Evolutionary conservation across 1,140 invertebrate species (phyloP), one percentile per base, ranked within the genome.

Genomic region (Apocrypta bakeri): DNA sequence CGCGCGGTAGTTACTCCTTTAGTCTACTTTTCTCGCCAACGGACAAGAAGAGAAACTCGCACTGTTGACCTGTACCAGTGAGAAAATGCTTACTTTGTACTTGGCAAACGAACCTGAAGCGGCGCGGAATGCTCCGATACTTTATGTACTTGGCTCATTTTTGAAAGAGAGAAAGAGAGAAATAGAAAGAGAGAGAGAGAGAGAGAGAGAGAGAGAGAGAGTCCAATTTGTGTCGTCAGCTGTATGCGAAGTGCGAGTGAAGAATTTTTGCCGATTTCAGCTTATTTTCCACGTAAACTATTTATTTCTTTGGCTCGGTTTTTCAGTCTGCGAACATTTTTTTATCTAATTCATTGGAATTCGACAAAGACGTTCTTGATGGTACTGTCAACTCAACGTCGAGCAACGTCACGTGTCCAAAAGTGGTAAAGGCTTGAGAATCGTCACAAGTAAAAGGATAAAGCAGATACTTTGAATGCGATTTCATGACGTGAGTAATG

Each of bases 401-500:
- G n/a, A n/a, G n/a, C n/a, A n/a, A n/a, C n/a, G n/a, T n/a, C n/a
- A n/a, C n/a, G n/a, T n/a, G n/a, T n/a, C n/a, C n/a, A n/a, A n/a
- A n/a, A n/a, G n/a, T n/a, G n/a, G n/a, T n/a, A n/a, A n/a, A n/a
- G 48, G 25, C 56, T 61, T 74, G 42, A 33, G 31, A 63, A 63
- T 31, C n/a, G n/a, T n/a, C 37, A 14, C 71, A 21, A 12, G 21
- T 24, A 37, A 37, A 71, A n/a, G n/a, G n/a, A 25, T 24, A 33
- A 79, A 66, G 40, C 42, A 11, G 24, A 42, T 24, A 61, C 73
- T 29, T 42, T n/a, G 17, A 61, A 79, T 72, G 78, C 66, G 61
- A 1, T 42, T 64, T 71, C 77, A 42, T 66, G 40, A n/a, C 48
- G 33, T 37, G 9, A 37, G 33, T 37, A 24, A 24, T 7, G 64